These are phyloP conservation scores for Procambarus virginalis DNA, from an alignment of 1,140 invertebrate species.

Conservation along the genomic window DNA sequence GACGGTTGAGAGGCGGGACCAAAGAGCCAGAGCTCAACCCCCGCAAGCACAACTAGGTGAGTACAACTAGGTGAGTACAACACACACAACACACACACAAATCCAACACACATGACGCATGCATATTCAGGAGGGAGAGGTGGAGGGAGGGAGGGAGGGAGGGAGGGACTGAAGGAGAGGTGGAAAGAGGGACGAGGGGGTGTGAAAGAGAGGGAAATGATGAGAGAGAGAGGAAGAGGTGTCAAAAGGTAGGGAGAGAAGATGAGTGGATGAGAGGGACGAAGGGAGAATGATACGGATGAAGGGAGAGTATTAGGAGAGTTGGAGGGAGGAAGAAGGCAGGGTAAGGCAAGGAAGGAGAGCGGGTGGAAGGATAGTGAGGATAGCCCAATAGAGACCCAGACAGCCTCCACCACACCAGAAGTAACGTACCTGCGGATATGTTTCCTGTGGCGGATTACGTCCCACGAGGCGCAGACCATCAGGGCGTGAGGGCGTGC, in stretches of 20 bases:
- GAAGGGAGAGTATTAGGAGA: not conserved
- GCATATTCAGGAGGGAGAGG: too few species aligned
- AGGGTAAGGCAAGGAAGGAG: not conserved
- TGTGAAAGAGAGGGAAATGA: not conserved
- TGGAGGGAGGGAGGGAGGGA: not conserved
- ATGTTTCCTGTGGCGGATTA: constrained; percentile 49
- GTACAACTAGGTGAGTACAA: too few species aligned
- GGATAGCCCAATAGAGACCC: too few species aligned
- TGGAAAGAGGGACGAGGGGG: not conserved
- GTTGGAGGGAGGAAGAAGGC: not conserved
- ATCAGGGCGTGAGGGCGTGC: constrained; percentile 51
- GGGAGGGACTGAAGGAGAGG: not conserved
- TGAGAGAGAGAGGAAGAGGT: not conserved
- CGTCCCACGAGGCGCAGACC: constrained; percentile 54
- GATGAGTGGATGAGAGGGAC: not conserved
- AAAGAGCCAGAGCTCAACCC: too few species aligned
- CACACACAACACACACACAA: too few species aligned
- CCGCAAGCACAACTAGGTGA: too few species aligned
- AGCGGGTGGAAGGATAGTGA: not conserved
- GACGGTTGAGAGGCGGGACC: too few species aligned
- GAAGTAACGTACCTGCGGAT: constrained; percentile 36
- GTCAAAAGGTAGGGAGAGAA: not conserved
- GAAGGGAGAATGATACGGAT: too few species aligned
- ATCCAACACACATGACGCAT: too few species aligned
- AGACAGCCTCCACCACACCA: too few species aligned